These are phyloP conservation scores for Venusia cambrica DNA, from an alignment of 2,888 invertebrate genomes.

Conservation along the genomic window DNA sequence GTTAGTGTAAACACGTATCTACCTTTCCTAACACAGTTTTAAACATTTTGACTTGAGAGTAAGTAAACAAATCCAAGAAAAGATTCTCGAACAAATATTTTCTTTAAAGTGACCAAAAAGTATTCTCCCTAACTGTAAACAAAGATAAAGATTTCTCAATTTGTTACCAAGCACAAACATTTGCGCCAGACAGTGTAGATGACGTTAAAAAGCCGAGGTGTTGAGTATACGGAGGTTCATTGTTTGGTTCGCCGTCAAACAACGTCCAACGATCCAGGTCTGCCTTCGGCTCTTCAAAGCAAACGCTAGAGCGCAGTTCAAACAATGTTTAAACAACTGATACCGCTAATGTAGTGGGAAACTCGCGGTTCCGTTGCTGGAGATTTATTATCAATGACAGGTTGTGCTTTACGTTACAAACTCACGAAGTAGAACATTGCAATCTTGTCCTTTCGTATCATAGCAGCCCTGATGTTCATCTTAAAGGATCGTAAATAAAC, in stretches of 20 bases:
- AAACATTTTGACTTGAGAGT: slow-evolving; percentile 10
- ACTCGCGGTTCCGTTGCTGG: slow-evolving; percentile 42
- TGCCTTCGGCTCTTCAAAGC: slow-evolving; percentile 62
- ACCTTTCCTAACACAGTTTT: slow-evolving; percentile 4
- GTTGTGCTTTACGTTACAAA: slow-evolving; percentile 33
- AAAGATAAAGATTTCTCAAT: slow-evolving; percentile 52
- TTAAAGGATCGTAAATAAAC: slow-evolving; percentile 12
- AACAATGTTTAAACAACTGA: slow-evolving; percentile 52
- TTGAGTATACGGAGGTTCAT: slow-evolving; percentile 60
- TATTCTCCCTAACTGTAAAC: slow-evolving; percentile 46
- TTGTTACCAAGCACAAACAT: slow-evolving; percentile 50
- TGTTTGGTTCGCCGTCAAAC: slow-evolving; percentile 66
- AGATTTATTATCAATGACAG: slow-evolving; percentile 34
- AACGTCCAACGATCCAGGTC: slow-evolving; percentile 36
- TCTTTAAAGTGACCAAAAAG: slow-evolving; percentile 29
- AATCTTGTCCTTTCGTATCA: slow-evolving; percentile 25
- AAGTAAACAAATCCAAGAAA: slow-evolving; percentile 18
- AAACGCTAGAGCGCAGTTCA: slow-evolving; percentile 38
- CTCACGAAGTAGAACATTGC: slow-evolving; percentile 26
- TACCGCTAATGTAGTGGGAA: slow-evolving; percentile 60
- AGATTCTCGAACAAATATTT: slow-evolving; percentile 32
- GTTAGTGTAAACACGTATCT: too few relatives aligned
- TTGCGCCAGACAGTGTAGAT: slow-evolving; percentile 50
- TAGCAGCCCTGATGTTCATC: slow-evolving; percentile 17
- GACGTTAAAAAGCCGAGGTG: slow-evolving; percentile 68